These are phyloP conservation scores for Pterobdella sp. DNA, from an alignment of 2,888 invertebrate genomes.

Conservation along the genomic window DNA sequence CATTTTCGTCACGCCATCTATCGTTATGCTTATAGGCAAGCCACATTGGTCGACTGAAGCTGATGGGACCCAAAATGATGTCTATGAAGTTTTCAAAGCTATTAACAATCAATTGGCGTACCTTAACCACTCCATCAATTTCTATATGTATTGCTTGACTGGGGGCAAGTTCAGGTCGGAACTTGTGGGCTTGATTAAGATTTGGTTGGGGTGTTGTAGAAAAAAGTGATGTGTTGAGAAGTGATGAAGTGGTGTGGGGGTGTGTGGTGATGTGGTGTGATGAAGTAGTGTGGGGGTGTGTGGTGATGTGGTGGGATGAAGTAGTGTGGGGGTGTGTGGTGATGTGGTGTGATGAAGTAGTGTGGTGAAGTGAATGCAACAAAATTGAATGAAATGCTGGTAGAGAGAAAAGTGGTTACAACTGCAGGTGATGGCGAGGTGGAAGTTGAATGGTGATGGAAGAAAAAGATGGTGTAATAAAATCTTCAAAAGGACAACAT, in stretches of 20 bases:
- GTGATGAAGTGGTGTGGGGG: background rate
- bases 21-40: conserved; percentile 38
- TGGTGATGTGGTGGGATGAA: background rate
- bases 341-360: background rate
- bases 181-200: conserved; percentile 30
- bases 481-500: too few relatives aligned
- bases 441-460: too few relatives aligned
- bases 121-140: conserved; percentile 38
- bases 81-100: conserved; percentile 37
- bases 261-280: background rate
- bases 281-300: background rate
- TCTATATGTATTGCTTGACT: conserved; percentile 38
- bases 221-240: background rate
- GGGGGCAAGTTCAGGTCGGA: conserved; percentile 35
- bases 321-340: background rate
- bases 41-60: conserved; percentile 35
- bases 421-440: too few relatives aligned
- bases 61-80: conserved; percentile 27
- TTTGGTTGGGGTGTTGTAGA: background rate
- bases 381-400: too few relatives aligned
- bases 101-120: conserved; percentile 37
- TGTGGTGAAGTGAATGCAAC: too few relatives aligned
- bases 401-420: too few relatives aligned
- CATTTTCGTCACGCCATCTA: conserved; percentile 36
- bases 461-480: too few relatives aligned